Percentiles rank a stretch among this genome's conserved stretches.
Evolutionary conservation across 2,888 invertebrate genomes (phyloP).

Genomic region (Lepetodrilus schrolli): DNA sequence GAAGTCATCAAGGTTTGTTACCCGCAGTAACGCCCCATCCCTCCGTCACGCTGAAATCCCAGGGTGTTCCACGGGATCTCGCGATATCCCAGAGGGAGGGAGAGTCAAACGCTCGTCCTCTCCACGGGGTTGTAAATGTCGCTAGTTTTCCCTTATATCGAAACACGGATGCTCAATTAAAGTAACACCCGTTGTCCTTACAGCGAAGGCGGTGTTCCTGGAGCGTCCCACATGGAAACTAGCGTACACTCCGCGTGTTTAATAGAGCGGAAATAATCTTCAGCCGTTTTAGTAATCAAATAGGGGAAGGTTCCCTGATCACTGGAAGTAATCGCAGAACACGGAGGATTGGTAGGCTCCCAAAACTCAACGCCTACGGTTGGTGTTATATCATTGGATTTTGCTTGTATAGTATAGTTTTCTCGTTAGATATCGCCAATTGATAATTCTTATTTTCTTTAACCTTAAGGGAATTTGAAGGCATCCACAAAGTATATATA

Average conservation of each 20-base stretch:
- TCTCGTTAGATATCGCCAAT: no score
- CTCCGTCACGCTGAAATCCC: neutral
- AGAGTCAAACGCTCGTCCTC: neutral
- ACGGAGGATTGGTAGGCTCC: no score
- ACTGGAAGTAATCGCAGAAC: no score
- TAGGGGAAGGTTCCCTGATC: no score
- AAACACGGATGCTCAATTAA: neutral
- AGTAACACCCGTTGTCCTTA: neutral
- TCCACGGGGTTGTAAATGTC: neutral
- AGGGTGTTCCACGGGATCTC: neutral
- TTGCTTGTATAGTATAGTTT: no score
- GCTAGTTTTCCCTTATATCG: neutral
- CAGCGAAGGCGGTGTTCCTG: neutral
- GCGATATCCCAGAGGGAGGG: neutral
- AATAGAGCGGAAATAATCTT: neutral
- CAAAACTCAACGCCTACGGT: no score
- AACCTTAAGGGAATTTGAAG: no score
- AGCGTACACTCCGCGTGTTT: neutral
- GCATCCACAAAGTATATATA: no score
- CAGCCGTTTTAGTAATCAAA: conserved; percentile 16
- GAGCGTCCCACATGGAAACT: neutral
- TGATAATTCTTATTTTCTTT: no score
- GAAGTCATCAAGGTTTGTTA: neutral
- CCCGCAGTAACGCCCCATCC: neutral
- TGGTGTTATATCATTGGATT: no score